A percentile compares a stretch with the other conserved stretches of the same genome.
Conservation (phyloP, 2,797 vertebrate genomes). For the Helostoma temminkii region DNA sequence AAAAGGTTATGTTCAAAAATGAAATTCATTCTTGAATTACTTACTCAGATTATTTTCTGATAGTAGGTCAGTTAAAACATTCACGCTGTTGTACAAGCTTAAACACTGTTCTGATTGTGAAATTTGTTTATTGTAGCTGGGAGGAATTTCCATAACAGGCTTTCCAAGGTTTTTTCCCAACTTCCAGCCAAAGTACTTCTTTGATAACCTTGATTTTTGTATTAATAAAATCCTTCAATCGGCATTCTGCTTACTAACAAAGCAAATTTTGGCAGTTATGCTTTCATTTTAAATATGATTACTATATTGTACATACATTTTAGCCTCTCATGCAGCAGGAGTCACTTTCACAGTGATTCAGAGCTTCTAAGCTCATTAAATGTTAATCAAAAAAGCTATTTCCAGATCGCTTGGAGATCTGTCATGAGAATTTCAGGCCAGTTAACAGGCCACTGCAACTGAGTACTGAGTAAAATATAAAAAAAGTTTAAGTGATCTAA, state of each 20-base stretch:
- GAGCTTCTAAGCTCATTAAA: conserved; percentile 88
- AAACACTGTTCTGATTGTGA: not conserved
- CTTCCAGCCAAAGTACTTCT: not conserved
- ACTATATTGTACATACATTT: conserved; percentile 58
- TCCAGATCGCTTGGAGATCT: conserved; percentile 85
- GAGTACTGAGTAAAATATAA: conserved; percentile 45
- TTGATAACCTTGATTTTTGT: not conserved
- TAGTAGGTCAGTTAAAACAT: not conserved
- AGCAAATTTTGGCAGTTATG: not conserved
- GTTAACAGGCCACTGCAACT: conserved; percentile 72
- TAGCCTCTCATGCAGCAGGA: conserved; percentile 68
- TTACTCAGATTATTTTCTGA: not conserved
- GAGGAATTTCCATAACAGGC: not conserved
- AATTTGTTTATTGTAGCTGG: not conserved
- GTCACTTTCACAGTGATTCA: conserved; percentile 82
- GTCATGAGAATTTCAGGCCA: conserved; percentile 84
- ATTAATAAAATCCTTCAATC: not conserved
- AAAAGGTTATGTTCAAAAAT: conserved; percentile 11
- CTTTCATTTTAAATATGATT: conserved; percentile 28
- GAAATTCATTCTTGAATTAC: not conserved
- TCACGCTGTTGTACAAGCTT: not conserved
- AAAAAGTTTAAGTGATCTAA: conserved; percentile 1
- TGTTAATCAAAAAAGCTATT: conserved; percentile 90
- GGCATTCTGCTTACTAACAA: not conserved
- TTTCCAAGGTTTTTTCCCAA: no score